Evolutionary conservation across 1,140 invertebrate genomes (phyloP).

Genomic region (Orussus abietinus): DNA sequence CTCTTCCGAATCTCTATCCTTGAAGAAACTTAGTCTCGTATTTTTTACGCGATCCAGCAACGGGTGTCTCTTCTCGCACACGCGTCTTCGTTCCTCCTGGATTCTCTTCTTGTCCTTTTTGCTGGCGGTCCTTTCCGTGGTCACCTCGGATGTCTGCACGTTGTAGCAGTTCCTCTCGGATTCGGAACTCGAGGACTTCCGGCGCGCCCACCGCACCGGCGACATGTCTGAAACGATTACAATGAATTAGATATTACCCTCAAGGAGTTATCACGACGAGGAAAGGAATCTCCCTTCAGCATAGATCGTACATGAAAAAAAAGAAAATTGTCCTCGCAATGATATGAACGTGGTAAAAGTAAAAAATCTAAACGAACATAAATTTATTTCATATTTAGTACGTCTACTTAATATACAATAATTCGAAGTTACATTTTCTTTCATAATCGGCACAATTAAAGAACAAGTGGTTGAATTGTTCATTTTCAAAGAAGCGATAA

Average conservation of each 20-base stretch:
- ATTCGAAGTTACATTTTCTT: too few relatives aligned
- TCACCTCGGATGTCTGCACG: slow-evolving; percentile 52
- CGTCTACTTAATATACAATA: too few relatives aligned
- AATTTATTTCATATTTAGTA: too few relatives aligned
- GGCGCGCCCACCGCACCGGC: slow-evolving; percentile 60
- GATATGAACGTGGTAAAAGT: too few relatives aligned
- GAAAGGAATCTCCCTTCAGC: background rate
- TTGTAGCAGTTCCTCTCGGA: slow-evolving; percentile 67
- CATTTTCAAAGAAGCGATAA: too few relatives aligned
- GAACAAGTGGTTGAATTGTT: too few relatives aligned
- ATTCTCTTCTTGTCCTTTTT: slow-evolving; percentile 48
- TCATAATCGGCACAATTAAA: too few relatives aligned
- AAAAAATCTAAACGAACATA: too few relatives aligned
- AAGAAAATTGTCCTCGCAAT: too few relatives aligned
- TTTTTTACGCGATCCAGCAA: slow-evolving; percentile 68
- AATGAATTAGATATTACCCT: background rate
- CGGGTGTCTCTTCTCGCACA: slow-evolving; percentile 64
- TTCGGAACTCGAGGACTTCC: slow-evolving; percentile 64
- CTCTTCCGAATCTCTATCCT: slow-evolving; percentile 54
- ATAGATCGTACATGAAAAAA: too few relatives aligned
- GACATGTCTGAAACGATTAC: slow-evolving; percentile 64
- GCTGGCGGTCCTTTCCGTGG: slow-evolving; percentile 40
- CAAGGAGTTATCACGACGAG: too few relatives aligned
- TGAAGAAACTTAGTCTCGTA: slow-evolving; percentile 66
- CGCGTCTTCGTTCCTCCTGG: slow-evolving; percentile 53